These are phyloP conservation scores for Linepithema humile DNA, from an alignment of 1,140 invertebrate genomes.

Conservation along the genomic window DNA sequence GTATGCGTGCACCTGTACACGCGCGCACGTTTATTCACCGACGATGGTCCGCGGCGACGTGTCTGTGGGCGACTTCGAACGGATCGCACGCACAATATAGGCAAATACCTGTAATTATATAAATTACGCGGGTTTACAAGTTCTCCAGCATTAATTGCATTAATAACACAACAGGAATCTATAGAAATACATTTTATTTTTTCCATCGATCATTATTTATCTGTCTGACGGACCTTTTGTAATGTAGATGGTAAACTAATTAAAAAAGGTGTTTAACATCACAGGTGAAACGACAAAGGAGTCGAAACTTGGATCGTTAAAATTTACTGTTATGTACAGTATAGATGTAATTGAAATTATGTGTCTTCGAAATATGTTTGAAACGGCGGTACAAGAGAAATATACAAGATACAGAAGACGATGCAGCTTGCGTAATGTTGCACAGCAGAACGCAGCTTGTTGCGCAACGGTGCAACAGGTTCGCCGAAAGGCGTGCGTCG, in stretches of 20 bases:
- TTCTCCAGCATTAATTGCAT: too few relatives aligned
- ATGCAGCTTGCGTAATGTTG: constrained; percentile 7
- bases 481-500: not conserved
- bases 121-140: constrained; percentile 28
- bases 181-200: not conserved
- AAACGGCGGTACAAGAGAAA: not conserved
- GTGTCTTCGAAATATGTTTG: not conserved
- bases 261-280: not conserved
- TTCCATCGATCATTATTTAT: not conserved
- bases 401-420: not conserved
- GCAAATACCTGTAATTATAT: constrained; percentile 75
- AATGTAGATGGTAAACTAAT: not conserved
- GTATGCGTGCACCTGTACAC: constrained; percentile 70
- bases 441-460: not conserved
- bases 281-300: not conserved
- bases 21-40: constrained; percentile 62
- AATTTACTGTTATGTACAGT: not conserved
- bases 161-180: constrained; percentile 12
- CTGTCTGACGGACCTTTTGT: not conserved
- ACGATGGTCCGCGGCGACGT: constrained; percentile 39
- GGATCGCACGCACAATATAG: constrained; percentile 76
- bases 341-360: not conserved
- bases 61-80: constrained; percentile 60
- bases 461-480: constrained; percentile 4
- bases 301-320: not conserved